Evolutionary conservation across 1,140 invertebrate genomes (phyloP).

Genomic region (Coptotermes formosanus): DNA sequence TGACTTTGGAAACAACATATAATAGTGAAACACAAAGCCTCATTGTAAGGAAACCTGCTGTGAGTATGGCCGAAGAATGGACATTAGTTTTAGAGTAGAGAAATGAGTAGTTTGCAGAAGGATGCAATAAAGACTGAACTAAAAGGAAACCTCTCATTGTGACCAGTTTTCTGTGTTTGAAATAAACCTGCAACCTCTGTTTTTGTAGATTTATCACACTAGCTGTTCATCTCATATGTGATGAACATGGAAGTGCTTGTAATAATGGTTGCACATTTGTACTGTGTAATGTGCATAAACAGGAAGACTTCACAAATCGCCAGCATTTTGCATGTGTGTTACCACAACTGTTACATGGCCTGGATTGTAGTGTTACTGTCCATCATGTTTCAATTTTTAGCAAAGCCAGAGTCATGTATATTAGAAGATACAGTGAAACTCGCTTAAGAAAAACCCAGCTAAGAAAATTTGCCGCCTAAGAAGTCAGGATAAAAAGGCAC

Average conservation of each 20-base stretch:
- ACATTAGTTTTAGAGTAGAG: slow-evolving; percentile 59
- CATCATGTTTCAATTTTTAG: no score
- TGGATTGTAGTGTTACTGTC: no score
- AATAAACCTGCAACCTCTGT: neutral
- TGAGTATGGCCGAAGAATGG: slow-evolving; percentile 79
- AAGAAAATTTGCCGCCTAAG: no score
- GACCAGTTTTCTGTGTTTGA: neutral
- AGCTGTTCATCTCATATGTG: neutral
- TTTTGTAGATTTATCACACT: neutral
- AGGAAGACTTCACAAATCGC: neutral
- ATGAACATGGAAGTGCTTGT: neutral
- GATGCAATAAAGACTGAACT: neutral
- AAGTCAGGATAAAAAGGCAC: no score
- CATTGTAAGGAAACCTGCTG: slow-evolving; percentile 79
- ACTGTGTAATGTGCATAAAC: neutral
- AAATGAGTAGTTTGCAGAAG: slow-evolving; percentile 5
- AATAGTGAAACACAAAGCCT: slow-evolving; percentile 60
- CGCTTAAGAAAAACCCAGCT: no score
- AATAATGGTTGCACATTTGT: neutral
- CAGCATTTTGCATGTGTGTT: neutral
- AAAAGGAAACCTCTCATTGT: neutral
- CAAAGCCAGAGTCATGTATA: no score
- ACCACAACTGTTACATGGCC: no score
- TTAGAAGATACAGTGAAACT: no score
- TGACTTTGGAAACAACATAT: slow-evolving; percentile 58